Base-by-base conservation (phyloP, 2,888 invertebrate species). In the Brassicogethes aeneus region DNA sequence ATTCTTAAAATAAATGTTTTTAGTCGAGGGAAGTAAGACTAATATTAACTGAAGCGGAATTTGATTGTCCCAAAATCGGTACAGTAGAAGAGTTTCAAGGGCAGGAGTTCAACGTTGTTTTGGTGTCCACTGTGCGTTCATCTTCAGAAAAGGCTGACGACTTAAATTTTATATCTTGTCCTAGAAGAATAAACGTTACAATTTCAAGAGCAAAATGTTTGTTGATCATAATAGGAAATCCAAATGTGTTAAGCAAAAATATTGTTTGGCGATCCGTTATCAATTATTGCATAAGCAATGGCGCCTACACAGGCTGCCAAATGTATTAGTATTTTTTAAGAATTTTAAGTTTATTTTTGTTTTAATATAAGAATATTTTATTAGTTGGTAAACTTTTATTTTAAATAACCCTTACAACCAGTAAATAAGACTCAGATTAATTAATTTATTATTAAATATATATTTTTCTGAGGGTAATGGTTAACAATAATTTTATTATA, bases 41-140 rank as follows among this genome's bases (percentile, higher is more conserved):
- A 32, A 58, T 81, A 41, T 60, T 82, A 12, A 55, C 59, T 16
- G 72, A 73, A 37, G 66, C 70, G 15, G 72, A 72, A 36, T 68
- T 75, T 14, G 69, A 74, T 30, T 44, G 70, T 37, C 79, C 84
- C 34, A 78, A 87, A 71, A 74, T 89, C 31, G 88, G 86, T 0
- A 82, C 85, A 2, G 85, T 89, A 1, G 89, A 91, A 66, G 89
- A 89, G 59, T 88, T 89, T 59, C 90, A 91, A 67, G 88, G 88
- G 1, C 85, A 86, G 64, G 89, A 90, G 62, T 72, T 77, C 43
- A 73, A 75, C 49, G 75, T 84, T 1, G 80, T 90, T 39, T 74
- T 90, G 15, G 67, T 90, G 30, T 85, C 87, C 1, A 82, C 85
- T 0, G 80, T 80, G 0, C 71, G 80, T 39, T 77, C 79, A 1